phyloP scores from a whole-genome alignment of 2,888 invertebrate species.

The Xestia rhomboidea region DNA sequence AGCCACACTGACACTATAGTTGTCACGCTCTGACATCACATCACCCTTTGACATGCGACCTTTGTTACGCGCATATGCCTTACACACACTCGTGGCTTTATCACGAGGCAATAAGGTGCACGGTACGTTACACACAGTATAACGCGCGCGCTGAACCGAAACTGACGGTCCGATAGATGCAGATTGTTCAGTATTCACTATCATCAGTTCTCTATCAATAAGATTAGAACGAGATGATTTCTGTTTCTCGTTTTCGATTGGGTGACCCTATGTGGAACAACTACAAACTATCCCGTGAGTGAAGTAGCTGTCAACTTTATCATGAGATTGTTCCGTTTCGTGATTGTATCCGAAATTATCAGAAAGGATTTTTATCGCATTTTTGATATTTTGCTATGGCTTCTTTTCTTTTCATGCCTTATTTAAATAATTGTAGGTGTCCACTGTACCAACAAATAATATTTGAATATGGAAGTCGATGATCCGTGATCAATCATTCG shows the following conservation, averaged over 20 bases:
- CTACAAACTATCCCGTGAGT: conserved; percentile 13
- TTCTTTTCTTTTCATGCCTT: not conserved
- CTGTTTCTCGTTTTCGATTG: conserved; percentile 70
- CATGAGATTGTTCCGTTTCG: conserved; percentile 35
- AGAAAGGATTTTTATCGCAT: conserved; percentile 9
- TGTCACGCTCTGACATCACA: conserved; percentile 86
- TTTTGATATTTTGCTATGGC: conserved; percentile 3
- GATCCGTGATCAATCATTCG: conserved; percentile 9
- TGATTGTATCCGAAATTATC: conserved; percentile 14
- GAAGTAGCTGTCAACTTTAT: conserved; percentile 47
- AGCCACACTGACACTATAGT: conserved; percentile 81
- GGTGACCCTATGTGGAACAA: conserved; percentile 12
- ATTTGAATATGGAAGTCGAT: not conserved
- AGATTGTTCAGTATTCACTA: conserved; percentile 76
- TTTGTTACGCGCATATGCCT: conserved; percentile 72
- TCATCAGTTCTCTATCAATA: conserved; percentile 72
- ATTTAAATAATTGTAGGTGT: not conserved
- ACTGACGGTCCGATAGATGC: conserved; percentile 72
- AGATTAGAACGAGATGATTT: conserved; percentile 73
- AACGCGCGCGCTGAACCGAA: conserved; percentile 78
- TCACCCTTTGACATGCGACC: conserved; percentile 81
- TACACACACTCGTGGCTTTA: conserved; percentile 64
- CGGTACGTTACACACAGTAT: conserved; percentile 63
- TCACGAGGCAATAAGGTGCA: conserved; percentile 71
- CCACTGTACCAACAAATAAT: not conserved